Evolutionary conservation across 64 coral and sea anemone species (phyloP), one percentile per base, ranked within the genome.

Genomic region (Dendrophyllia cribrosa): DNA sequence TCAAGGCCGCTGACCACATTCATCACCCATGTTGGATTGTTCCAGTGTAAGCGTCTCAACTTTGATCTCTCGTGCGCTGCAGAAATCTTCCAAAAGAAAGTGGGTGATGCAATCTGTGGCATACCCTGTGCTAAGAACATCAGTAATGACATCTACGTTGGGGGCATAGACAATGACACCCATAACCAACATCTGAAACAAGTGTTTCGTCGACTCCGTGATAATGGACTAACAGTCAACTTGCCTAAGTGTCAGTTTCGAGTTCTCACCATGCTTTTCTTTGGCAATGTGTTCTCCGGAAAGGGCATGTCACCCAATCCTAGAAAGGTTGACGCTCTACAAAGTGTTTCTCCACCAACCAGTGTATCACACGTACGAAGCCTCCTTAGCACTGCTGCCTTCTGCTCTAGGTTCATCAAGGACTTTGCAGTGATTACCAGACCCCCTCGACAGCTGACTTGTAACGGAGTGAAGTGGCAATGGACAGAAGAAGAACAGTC

Each of bases 261-360:
- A 71, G 90, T 76, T 65, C 55, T 79, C 34, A 92, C 65, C 16
- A 84, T 91, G 89, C 80, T 93, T 69, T 92, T 92, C 16, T 70
- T 92, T 74, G 90, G 82, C 48, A 45, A 92, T 66, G 73, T 92
- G 44, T 92, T 92, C 70, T 86, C 90, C 3, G 90, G 77, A 72
- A 78, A 92, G 75, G 90, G 82, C n/a, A 92, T 92, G 62, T 92
- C 90, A 83, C 61, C 90, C 8, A 79, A 92, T 47, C 91, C 89
- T 22, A 92, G 76, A n/a, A n/a, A n/a, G n/a, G n/a, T n/a, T n/a
- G n/a, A n/a, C n/a, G n/a, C n/a, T n/a, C n/a, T n/a, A n/a, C n/a
- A n/a, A n/a, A n/a, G n/a, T n/a, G n/a, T n/a, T n/a, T n/a, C n/a
- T n/a, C n/a, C n/a, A n/a, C n/a, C n/a, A n/a, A n/a, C n/a, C n/a